Percentiles rank a stretch among this genome's conserved stretches.
These are phyloP conservation scores for Girardia tigrina DNA, from an alignment of 2,888 invertebrate genomes.

Conservation along the genomic window DNA sequence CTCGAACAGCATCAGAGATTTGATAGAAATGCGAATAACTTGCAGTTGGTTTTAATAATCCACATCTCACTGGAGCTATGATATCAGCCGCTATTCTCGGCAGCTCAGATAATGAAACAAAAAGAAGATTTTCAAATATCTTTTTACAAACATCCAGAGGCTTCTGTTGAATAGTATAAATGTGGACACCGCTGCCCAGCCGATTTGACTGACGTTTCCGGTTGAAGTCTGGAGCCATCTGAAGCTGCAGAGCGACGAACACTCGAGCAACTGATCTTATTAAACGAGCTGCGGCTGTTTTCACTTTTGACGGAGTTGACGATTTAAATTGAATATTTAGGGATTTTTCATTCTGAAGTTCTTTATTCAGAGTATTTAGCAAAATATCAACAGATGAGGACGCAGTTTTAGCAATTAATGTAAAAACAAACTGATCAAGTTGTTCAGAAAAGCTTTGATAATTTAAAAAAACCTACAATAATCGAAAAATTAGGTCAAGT, in stretches of 20 bases:
- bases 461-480: constrained; percentile 55
- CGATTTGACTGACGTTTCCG: constrained; percentile 40
- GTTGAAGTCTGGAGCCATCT: constrained; percentile 27
- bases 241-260: constrained; percentile 79
- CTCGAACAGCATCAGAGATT: constrained; percentile 18
- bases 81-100: constrained; percentile 87
- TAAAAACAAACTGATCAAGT: constrained; percentile 90
- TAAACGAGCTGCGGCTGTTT: constrained; percentile 67
- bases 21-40: constrained; percentile 62
- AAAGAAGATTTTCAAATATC: constrained; percentile 75
- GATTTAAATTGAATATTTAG: constrained; percentile 15
- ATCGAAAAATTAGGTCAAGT: neutral
- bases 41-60: constrained; percentile 82
- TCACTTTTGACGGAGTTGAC: constrained; percentile 48
- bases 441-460: constrained; percentile 80
- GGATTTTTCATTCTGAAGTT: constrained; percentile 61
- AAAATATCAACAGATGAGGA: constrained; percentile 64
- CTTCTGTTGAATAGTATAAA: constrained; percentile 41
- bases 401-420: constrained; percentile 67
- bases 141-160: constrained; percentile 68
- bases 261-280: constrained; percentile 87
- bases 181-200: neutral
- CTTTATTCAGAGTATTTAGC: constrained; percentile 71
- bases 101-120: constrained; percentile 77
- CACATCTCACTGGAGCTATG: constrained; percentile 81